These are phyloP conservation scores for Drosophila nikananu DNA, from an alignment of 1,140 invertebrate genomes.

Conservation along the genomic window DNA sequence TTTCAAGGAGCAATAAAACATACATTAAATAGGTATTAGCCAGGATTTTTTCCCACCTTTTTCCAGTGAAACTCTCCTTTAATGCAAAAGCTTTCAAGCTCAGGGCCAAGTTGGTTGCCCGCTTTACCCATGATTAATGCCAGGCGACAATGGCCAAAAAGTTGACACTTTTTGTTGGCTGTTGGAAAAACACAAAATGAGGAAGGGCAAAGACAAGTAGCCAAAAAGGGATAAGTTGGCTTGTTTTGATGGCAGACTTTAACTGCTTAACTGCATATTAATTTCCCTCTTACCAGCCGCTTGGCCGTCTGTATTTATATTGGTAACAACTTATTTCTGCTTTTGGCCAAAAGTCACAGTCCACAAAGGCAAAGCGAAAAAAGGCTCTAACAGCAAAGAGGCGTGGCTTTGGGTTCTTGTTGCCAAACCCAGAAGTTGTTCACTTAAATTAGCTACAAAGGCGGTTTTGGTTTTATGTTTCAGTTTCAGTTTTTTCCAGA, in stretches of 20 bases:
- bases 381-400: conserved; percentile 55
- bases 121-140: conserved; percentile 46
- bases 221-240: conserved; percentile 3
- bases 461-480: not conserved
- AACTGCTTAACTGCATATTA: conserved; percentile 58
- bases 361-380: conserved; percentile 7
- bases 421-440: conserved; percentile 38
- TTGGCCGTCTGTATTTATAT: conserved; percentile 34
- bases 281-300: conserved; percentile 14
- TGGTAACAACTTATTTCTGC: conserved; percentile 49
- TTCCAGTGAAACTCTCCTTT: not conserved
- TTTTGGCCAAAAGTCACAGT: conserved; percentile 64
- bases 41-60: not conserved
- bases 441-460: conserved; percentile 41
- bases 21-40: not conserved
- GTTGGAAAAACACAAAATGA: no score
- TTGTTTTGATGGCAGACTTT: conserved; percentile 39
- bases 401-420: conserved; percentile 49
- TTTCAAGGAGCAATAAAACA: not conserved
- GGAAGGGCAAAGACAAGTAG: not conserved
- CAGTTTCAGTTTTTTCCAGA: not conserved
- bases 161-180: conserved; percentile 12
- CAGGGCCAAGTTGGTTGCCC: conserved; percentile 12
- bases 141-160: conserved; percentile 40
- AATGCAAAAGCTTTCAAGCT: not conserved